Conservation (phyloP, 2,888 invertebrate species). For the Ectobius pallidus region DNA sequence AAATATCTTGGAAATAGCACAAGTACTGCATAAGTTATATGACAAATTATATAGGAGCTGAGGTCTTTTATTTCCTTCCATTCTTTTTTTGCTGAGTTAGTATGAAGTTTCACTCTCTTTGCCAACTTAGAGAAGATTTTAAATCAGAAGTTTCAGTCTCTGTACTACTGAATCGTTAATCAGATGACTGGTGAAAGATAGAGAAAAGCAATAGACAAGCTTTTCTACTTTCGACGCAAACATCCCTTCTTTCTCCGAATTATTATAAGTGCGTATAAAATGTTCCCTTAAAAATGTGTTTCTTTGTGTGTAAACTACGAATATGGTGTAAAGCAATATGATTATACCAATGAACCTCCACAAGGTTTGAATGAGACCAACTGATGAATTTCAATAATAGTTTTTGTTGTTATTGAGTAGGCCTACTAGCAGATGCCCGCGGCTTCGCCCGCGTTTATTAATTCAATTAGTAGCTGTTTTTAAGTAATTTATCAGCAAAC, state of each 20-base stretch:
- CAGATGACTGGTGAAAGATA: neutral
- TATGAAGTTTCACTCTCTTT: neutral
- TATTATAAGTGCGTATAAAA: neutral
- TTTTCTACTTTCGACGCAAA: neutral
- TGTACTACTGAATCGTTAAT: neutral
- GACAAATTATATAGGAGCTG: neutral
- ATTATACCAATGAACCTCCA: too few species aligned
- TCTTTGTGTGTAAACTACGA: too few species aligned
- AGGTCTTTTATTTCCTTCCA: neutral
- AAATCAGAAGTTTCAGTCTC: neutral
- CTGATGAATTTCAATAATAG: too few species aligned
- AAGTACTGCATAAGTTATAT: neutral
- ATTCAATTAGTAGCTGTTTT: too few species aligned
- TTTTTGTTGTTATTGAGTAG: too few species aligned
- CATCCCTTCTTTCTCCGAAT: neutral
- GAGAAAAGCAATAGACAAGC: neutral
- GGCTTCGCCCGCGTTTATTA: too few species aligned
- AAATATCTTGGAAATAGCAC: too few species aligned
- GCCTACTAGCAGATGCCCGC: too few species aligned
- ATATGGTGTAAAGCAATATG: too few species aligned
- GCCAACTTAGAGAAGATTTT: neutral
- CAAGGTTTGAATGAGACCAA: too few species aligned
- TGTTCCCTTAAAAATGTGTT: too few species aligned
- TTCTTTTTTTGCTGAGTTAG: neutral
- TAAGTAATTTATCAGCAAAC: too few species aligned